Evolutionary conservation across 1,140 invertebrate genomes (phyloP).

Genomic region (Cecropterus lyciades): DNA sequence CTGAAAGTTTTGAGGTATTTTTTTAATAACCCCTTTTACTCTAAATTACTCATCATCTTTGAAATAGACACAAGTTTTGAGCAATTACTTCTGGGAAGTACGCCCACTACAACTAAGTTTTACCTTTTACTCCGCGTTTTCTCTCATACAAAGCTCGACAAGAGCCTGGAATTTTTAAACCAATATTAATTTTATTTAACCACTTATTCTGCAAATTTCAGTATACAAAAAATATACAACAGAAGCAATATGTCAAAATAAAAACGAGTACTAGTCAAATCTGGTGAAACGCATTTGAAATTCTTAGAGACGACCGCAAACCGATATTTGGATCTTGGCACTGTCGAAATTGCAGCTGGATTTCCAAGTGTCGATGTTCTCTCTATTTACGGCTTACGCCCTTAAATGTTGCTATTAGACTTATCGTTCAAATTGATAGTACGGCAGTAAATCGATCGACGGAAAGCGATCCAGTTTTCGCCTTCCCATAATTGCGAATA

Average conservation of each 20-base stretch:
- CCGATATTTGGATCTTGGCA: conserved; percentile 13
- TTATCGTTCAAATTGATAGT: conserved; percentile 15
- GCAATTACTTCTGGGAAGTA: too few species aligned
- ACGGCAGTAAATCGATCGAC: conserved; percentile 40
- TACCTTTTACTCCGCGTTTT: too few species aligned
- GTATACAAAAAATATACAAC: background rate
- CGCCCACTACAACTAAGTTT: too few species aligned
- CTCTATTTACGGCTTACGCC: conserved; percentile 21
- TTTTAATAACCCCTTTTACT: too few species aligned
- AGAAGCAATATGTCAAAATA: background rate
- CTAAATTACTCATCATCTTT: too few species aligned
- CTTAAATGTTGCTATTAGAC: conserved; percentile 22
- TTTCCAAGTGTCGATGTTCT: conserved; percentile 11
- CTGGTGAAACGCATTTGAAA: background rate
- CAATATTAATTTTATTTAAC: too few species aligned
- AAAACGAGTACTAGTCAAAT: background rate
- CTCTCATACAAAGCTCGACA: too few species aligned
- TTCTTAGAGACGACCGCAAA: conserved; percentile 11
- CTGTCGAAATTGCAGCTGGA: conserved; percentile 10
- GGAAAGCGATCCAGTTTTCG: conserved; percentile 48
- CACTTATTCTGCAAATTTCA: background rate
- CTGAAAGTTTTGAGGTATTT: too few species aligned
- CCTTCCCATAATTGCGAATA: conserved; percentile 55
- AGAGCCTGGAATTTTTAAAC: too few species aligned
- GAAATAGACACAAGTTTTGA: too few species aligned